Conservation (phyloP, 2,888 invertebrate species). For the Panopea generosa region DNA sequence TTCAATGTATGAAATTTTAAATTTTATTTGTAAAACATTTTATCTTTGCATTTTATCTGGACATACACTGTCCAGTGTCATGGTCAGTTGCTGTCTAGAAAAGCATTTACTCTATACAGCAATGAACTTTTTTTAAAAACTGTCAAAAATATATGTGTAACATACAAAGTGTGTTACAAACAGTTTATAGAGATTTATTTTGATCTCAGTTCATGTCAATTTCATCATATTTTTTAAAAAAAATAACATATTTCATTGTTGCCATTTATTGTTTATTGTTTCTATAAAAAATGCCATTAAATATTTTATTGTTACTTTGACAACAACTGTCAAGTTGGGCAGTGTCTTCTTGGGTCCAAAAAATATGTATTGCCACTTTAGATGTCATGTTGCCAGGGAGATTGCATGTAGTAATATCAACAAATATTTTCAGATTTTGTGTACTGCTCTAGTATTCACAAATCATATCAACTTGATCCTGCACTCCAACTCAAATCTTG, state of each 20-base stretch:
- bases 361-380: neutral
- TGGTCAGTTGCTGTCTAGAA: neutral
- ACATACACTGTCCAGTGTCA: neutral
- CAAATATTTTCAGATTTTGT: conserved; percentile 1
- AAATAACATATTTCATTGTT: neutral
- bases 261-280: neutral
- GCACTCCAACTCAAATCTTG: too few species aligned
- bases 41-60: conserved; percentile 1
- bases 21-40: neutral
- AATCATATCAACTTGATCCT: too few species aligned
- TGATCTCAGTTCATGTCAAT: conserved; percentile 17
- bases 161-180: too few species aligned
- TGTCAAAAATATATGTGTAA: too few species aligned
- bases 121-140: too few species aligned
- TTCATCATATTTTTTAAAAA: conserved; percentile 1
- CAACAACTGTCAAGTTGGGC: neutral
- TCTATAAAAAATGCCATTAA: neutral
- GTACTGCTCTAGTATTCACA: neutral
- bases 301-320: neutral
- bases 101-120: neutral
- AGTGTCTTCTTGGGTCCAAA: conserved; percentile 42
- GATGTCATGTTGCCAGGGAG: too few species aligned
- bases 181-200: conserved; percentile 17
- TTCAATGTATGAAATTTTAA: neutral
- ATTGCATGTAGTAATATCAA: too few species aligned